Evolutionary conservation across 2,888 invertebrate species (phyloP), one percentile per base, ranked within the genome.

Genomic region (Loripinus fragilis): DNA sequence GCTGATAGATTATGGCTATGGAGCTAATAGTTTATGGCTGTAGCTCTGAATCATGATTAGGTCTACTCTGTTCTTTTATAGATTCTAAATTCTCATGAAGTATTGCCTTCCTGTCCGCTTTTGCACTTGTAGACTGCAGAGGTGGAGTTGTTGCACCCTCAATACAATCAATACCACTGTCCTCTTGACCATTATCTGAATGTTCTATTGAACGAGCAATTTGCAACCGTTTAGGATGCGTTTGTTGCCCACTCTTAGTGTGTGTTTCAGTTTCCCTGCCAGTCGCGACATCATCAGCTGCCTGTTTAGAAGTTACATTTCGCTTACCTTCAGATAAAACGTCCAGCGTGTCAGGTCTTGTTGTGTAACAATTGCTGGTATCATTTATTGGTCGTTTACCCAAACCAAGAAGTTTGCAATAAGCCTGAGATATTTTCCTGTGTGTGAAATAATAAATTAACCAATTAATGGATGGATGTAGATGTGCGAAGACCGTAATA

Each of bases 401-500:
- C 3, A 12, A 60, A 3, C 33, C 60, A 2, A 60, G 33, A 5
- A 60, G 30, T 60, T 33, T 60, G n/a, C 60, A 33, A 17, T 68
- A 71, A 55, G 74, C 70, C 73, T 70, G 17, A 28, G 75, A 71
- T 60, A 87, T 85, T 38, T 86, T 85, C 55, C 75, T 80, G 68
- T 89, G 85, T 5, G 89, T 88, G 28, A 74, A n/a, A 42, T 86
- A 88, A 66, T 87, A 89, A 33, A 89, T 87, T 2, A 89, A 65
- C 86, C 87, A 87, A 70, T 87, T 89, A 0, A 87, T 30, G 0
- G 88, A 88, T 15, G 89, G 86, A 72, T 89, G 88, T 5, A 88
- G 64, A 66, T 89, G 89, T 8, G 89, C 89, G 52, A 80, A 87
- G 35, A 83, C 78, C 3, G 85, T 85, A 30, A 87, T 84, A 55